A percentile compares a stretch with the other conserved stretches of the same genome.
These are phyloP conservation scores for Pachypsylla venusta DNA, from an alignment of 1,140 invertebrate species.

Conservation along the genomic window DNA sequence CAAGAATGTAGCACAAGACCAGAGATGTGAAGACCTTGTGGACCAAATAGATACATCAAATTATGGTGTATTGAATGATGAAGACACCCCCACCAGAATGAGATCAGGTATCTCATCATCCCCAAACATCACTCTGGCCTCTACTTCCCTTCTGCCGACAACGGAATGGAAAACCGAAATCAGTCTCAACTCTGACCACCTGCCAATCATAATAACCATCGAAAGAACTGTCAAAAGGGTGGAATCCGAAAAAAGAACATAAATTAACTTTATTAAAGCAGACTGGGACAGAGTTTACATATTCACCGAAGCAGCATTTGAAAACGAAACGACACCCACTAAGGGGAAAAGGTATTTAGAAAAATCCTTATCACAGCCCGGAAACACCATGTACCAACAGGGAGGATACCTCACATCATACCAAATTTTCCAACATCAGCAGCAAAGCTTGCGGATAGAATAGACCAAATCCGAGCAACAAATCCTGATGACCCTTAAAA, in stretches of 20 bases:
- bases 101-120: background rate
- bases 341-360: background rate
- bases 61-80: background rate
- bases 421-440: conserved; percentile 9
- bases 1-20: background rate
- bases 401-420: conserved; percentile 9
- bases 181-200: conserved; percentile 6
- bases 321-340: background rate
- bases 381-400: conserved; percentile 2
- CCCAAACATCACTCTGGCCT: conserved; percentile 7
- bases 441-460: conserved; percentile 6
- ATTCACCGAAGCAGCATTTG: background rate
- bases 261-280: conserved; percentile 11
- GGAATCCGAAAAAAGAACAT: conserved; percentile 11
- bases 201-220: conserved; percentile 9
- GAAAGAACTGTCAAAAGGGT: background rate
- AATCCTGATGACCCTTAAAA: background rate
- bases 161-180: conserved; percentile 8
- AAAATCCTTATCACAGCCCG: background rate
- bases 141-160: conserved; percentile 2
- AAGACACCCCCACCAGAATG: conserved; percentile 6
- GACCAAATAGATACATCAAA: conserved; percentile 9
- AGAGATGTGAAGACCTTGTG: conserved; percentile 1
- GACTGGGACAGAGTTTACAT: background rate
- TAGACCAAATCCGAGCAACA: background rate